Percentiles rank a stretch among this genome's conserved stretches.
These are phyloP conservation scores for Cynopterus sphinx DNA, from an alignment of 2,797 vertebrate genomes.

Conservation along the genomic window DNA sequence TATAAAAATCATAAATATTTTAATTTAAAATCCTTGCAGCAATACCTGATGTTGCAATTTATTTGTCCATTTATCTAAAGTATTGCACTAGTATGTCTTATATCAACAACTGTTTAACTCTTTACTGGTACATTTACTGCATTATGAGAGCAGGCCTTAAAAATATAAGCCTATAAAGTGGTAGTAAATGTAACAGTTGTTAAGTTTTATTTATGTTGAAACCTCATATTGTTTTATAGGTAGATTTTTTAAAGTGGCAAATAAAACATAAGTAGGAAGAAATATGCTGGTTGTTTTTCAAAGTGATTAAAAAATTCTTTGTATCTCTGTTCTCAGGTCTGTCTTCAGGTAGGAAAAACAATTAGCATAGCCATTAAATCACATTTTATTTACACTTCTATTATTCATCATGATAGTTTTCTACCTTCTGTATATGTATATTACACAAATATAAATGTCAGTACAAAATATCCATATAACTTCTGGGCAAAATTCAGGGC, in stretches of 20 bases:
- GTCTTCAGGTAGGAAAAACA: not conserved
- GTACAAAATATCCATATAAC: not conserved
- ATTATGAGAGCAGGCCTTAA: not conserved
- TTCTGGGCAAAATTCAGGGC: not conserved
- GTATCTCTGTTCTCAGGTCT: not conserved
- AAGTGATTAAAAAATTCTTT: not conserved
- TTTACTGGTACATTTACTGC: not conserved
- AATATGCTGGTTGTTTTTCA: not conserved
- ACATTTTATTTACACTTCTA: not conserved
- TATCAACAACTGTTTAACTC: not conserved
- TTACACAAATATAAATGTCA: not conserved
- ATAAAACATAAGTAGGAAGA: not conserved
- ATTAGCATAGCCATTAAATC: not conserved
- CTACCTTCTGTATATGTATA: not conserved
- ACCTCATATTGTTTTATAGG: not conserved
- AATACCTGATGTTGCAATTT: not conserved
- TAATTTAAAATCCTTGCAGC: not conserved
- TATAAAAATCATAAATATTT: not conserved
- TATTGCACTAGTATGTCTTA: not conserved
- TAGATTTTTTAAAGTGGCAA: not conserved
- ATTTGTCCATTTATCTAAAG: not conserved
- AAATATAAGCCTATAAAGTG: not conserved
- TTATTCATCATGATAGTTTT: not conserved
- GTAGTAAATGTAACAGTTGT: not conserved
- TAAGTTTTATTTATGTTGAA: conserved; percentile 9